A percentile compares a stretch with the other conserved stretches of the same genome.
phyloP scores from a whole-genome alignment of 2,888 invertebrate species.

The Acleris emargana region DNA sequence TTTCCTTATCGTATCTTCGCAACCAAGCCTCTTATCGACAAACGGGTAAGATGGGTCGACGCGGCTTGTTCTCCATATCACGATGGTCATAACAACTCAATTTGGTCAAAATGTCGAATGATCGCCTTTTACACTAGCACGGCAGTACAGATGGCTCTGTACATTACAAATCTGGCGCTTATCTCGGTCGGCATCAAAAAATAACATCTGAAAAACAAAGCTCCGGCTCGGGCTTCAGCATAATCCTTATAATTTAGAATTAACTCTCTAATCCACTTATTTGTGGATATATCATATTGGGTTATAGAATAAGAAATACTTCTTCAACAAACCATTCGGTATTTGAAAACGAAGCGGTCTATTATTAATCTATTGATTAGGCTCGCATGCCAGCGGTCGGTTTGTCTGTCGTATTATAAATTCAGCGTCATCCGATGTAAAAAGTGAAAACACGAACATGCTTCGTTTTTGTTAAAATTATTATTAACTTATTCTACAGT shows the following conservation, averaged over 20 bases:
- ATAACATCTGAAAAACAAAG: constrained; percentile 24
- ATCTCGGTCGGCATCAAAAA: constrained; percentile 14
- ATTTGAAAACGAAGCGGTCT: constrained; percentile 20
- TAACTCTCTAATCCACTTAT: constrained; percentile 42
- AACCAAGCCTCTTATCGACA: too few species aligned
- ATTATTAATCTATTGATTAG: constrained; percentile 2
- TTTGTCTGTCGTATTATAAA: too few species aligned
- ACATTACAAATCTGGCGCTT: neutral
- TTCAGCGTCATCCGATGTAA: too few species aligned
- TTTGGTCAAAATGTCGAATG: too few species aligned
- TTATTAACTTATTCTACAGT: too few species aligned
- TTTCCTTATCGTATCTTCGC: too few species aligned
- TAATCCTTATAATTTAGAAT: constrained; percentile 44
- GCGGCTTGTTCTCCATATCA: too few species aligned
- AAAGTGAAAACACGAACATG: too few species aligned
- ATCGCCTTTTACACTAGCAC: too few species aligned
- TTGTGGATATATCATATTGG: constrained; percentile 36
- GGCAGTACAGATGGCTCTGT: constrained; percentile 28
- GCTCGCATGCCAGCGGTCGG: neutral
- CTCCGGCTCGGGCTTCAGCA: constrained; percentile 17
- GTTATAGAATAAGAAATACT: constrained; percentile 23
- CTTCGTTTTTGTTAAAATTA: too few species aligned
- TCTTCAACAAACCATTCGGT: constrained; percentile 4
- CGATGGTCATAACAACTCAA: too few species aligned
- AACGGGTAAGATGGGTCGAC: too few species aligned